A percentile compares a stretch with the other conserved stretches of the same genome.
These are phyloP conservation scores for Parus major DNA, from an alignment of 2,113 vertebrate species.

Conservation along the genomic window DNA sequence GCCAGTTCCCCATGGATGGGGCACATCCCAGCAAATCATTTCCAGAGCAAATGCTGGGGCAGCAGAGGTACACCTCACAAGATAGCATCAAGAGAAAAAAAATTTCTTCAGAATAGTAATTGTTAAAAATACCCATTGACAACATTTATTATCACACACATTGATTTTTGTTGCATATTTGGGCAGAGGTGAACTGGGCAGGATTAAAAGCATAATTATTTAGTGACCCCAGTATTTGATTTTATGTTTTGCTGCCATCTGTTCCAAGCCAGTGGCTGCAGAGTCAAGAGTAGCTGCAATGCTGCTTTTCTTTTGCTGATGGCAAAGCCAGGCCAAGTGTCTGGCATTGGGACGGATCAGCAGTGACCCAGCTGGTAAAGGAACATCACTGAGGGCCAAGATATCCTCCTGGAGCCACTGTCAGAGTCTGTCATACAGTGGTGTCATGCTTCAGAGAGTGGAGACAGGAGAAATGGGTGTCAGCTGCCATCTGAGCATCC, in stretches of 20 bases:
- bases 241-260: neutral
- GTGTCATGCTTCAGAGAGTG: neutral
- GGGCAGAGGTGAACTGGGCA: neutral
- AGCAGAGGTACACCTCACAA: neutral
- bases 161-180: neutral
- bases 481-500: neutral
- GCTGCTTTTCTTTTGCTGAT: neutral
- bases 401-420: neutral
- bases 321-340: neutral
- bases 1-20: fast-evolving
- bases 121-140: neutral
- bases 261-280: neutral
- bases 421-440: neutral
- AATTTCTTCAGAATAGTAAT: neutral
- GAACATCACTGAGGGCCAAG: neutral
- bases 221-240: neutral
- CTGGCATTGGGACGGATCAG: fast-evolving
- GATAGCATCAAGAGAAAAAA: neutral
- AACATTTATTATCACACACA: neutral
- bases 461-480: neutral
- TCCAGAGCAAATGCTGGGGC: neutral
- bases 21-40: neutral
- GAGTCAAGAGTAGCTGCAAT: neutral
- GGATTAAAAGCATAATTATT: constrained; percentile 20
- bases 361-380: neutral